These are phyloP conservation scores for Nothocercus julius DNA, from an alignment of 2,113 vertebrate genomes.

Conservation along the genomic window DNA sequence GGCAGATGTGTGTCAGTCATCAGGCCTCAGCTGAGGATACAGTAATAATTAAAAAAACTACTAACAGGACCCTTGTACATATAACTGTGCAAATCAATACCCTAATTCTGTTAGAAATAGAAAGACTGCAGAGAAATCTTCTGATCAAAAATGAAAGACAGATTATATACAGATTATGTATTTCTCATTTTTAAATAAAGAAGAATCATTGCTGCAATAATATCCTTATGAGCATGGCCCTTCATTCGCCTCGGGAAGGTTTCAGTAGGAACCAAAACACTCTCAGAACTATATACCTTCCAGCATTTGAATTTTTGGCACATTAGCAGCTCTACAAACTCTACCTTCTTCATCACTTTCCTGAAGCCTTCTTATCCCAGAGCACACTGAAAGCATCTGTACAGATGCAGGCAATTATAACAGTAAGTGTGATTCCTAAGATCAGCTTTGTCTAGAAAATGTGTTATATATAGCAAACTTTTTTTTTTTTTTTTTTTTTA, in stretches of 20 bases:
- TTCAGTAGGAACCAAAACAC: background rate
- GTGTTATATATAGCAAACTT: background rate
- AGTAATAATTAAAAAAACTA: background rate
- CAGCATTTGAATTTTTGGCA: background rate
- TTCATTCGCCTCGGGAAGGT: background rate
- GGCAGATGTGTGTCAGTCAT: background rate
- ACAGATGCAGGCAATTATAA: background rate
- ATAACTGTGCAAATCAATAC: background rate
- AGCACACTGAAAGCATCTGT: background rate
- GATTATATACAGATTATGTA: background rate
- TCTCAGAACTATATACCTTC: background rate
- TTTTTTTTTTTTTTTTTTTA: background rate
- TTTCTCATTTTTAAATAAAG: background rate
- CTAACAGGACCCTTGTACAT: background rate
- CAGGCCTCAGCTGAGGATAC: background rate
- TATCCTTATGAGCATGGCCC: background rate
- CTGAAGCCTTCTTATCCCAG: background rate
- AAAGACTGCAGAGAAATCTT: background rate
- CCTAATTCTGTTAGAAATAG: background rate
- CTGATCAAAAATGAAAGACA: background rate
- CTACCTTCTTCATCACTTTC: background rate
- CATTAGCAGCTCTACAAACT: background rate
- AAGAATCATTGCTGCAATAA: background rate
- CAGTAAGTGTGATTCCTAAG: background rate
- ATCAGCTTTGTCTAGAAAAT: background rate